phyloP scores from a whole-genome alignment of 2,888 invertebrate species.

The Phaedon cochleariae region DNA sequence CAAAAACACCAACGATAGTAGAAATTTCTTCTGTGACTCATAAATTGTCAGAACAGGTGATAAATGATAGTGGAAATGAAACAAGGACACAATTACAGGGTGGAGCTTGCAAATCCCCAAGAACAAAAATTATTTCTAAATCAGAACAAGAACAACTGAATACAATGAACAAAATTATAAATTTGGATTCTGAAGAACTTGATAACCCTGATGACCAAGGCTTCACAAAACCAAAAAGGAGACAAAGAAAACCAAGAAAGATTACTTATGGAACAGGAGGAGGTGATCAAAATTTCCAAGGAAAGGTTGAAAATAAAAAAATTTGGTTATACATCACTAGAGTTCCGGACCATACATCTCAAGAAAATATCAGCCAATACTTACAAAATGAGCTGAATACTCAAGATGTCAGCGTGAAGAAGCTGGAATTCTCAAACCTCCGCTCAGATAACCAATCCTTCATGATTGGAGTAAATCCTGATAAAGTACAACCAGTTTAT shows the following conservation, averaged over 20 bases:
- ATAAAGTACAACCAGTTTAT: not conserved
- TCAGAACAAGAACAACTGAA: not conserved
- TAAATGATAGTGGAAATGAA: not conserved
- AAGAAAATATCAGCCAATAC: not conserved
- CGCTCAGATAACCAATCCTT: not conserved
- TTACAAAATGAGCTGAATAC: not conserved
- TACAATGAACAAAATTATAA: not conserved
- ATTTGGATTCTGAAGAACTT: not conserved
- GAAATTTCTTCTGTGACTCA: not conserved
- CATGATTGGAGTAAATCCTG: not conserved
- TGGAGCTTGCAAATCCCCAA: not conserved
- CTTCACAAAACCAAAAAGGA: not conserved
- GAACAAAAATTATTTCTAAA: not conserved
- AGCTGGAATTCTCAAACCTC: not conserved
- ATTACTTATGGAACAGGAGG: not conserved
- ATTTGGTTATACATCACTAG: not conserved
- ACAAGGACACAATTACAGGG: not conserved
- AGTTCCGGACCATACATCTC: not conserved
- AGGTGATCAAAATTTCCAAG: not conserved
- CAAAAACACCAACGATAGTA: not conserved
- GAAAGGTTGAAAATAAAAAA: not conserved
- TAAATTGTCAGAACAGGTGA: not conserved
- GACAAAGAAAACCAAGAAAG: too few species aligned
- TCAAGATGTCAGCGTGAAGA: not conserved
- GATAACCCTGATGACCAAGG: not conserved